phyloP scores from a whole-genome alignment of 2,113 vertebrate genomes.

The Elgaria multicarinata region DNA sequence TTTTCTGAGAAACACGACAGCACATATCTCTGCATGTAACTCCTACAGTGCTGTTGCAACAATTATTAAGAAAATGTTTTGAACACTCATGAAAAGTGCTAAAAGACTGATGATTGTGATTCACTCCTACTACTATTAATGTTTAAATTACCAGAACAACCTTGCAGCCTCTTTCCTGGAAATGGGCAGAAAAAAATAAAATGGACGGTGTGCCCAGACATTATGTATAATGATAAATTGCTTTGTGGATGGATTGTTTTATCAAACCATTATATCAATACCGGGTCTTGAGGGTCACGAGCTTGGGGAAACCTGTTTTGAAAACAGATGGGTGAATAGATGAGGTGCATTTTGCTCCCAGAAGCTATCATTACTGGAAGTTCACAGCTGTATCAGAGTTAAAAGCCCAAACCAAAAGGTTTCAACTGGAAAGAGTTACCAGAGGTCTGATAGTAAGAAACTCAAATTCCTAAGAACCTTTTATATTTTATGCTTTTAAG shows the following conservation, averaged over 20 bases:
- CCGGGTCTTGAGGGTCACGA: too few species aligned
- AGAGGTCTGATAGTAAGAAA: not conserved
- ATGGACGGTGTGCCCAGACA: too few species aligned
- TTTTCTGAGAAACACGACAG: too few species aligned
- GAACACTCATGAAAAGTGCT: too few species aligned
- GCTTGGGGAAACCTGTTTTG: not conserved
- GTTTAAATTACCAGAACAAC: not conserved
- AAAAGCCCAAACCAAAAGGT: fast-evolving
- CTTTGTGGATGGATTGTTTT: not conserved
- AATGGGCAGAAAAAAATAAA: too few species aligned
- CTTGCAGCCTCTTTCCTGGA: not conserved
- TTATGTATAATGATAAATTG: not conserved
- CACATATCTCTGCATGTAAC: not conserved
- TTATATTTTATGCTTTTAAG: not conserved
- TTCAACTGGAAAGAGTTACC: not conserved
- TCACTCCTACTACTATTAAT: not conserved
- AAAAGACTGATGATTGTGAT: not conserved
- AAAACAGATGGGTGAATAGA: not conserved
- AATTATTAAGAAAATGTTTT: not conserved
- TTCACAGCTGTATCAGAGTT: fast-evolving
- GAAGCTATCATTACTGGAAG: fast-evolving
- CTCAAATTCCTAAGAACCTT: not conserved
- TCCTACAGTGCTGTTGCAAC: not conserved
- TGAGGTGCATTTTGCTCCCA: fast-evolving
- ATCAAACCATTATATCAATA: not conserved